A percentile compares a stretch with the other conserved stretches of the same genome.
Evolutionary conservation across 2,888 invertebrate genomes (phyloP).

Genomic region (Dendrolimus pini): DNA sequence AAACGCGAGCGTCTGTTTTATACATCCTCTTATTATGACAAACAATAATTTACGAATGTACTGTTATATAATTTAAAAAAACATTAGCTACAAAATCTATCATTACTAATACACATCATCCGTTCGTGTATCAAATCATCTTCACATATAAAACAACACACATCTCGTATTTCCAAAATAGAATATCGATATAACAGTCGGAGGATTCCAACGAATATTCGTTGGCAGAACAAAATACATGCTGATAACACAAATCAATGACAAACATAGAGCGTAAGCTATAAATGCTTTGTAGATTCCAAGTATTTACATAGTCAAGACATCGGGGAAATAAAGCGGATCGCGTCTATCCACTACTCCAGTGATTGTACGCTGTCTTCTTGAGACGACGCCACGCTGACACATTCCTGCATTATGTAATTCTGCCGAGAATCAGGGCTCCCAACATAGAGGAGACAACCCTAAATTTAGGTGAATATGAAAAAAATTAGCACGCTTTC

Average conservation of each 20-base stretch:
- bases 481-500: not conserved
- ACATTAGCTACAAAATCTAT: too few species aligned
- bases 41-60: not conserved
- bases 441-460: not conserved
- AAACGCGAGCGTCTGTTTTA: conserved; percentile 4
- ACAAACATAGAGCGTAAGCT: not conserved
- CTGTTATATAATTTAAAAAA: not conserved
- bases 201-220: too few species aligned
- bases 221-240: too few species aligned
- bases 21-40: conserved; percentile 45
- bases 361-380: conserved; percentile 6
- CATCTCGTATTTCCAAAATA: too few species aligned
- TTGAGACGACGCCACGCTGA: conserved; percentile 35
- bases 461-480: not conserved
- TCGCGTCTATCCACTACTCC: conserved; percentile 1
- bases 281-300: not conserved
- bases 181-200: too few species aligned
- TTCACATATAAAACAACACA: too few species aligned
- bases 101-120: too few species aligned
- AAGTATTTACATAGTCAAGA: not conserved
- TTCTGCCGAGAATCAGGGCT: conserved; percentile 28
- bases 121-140: too few species aligned
- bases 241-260: not conserved
- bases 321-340: not conserved
- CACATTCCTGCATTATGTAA: conserved; percentile 64